A percentile compares a stretch with the other conserved stretches of the same genome.
These are phyloP conservation scores for Drosophila varians DNA, from an alignment of 1,140 invertebrate species.

Conservation along the genomic window DNA sequence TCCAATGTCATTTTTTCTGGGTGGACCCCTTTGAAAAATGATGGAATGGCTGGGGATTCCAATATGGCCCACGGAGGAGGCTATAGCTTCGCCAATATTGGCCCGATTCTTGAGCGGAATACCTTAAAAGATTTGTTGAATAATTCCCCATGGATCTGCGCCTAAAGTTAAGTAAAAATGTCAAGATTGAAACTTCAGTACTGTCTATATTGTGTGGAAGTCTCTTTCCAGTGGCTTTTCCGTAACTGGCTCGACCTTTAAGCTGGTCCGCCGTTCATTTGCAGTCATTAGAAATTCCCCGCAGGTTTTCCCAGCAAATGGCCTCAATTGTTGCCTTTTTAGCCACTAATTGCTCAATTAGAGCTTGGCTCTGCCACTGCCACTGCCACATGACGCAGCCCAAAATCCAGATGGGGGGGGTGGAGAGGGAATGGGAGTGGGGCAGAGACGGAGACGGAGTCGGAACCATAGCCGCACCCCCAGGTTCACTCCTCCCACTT, in stretches of 20 bases:
- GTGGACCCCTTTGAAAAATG: too few species aligned
- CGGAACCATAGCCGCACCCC: slow-evolving; percentile 11
- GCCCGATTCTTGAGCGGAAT: background rate
- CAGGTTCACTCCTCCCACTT: background rate
- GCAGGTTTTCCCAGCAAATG: slow-evolving; percentile 53
- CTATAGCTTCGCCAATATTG: background rate
- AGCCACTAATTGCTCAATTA: slow-evolving; percentile 61
- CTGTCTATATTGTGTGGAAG: too few species aligned
- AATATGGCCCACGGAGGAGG: too few species aligned
- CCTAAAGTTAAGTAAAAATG: too few species aligned
- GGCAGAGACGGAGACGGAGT: background rate
- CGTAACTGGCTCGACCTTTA: slow-evolving; percentile 22
- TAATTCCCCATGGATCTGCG: background rate
- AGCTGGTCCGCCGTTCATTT: slow-evolving; percentile 46
- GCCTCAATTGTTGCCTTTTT: slow-evolving; percentile 55
- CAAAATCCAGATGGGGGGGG: background rate
- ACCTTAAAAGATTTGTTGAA: background rate
- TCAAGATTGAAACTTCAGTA: too few species aligned
- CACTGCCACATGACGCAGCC: slow-evolving; percentile 44
- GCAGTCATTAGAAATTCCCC: slow-evolving; percentile 52
- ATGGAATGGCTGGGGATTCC: too few species aligned
- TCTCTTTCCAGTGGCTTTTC: background rate
- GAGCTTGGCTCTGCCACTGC: slow-evolving; percentile 15
- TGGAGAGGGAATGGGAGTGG: too few species aligned
- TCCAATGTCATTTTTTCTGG: too few species aligned